A percentile compares a stretch with the other conserved stretches of the same genome.
Evolutionary conservation across 2,797 vertebrate species (phyloP).

Genomic region (Poecilia gillii): DNA sequence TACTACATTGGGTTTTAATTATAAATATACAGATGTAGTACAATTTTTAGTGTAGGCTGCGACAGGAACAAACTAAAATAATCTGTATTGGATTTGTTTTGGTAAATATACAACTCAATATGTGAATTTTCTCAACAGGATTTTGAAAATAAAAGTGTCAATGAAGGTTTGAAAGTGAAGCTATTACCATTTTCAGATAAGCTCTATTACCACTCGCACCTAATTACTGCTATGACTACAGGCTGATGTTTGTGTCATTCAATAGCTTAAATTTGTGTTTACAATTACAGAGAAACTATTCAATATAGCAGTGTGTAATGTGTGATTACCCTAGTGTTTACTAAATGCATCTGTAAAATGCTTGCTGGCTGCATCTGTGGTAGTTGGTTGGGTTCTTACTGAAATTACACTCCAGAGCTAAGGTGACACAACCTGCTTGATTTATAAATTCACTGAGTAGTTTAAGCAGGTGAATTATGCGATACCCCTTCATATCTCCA

Average conservation of each 20-base stretch:
- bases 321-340: not conserved
- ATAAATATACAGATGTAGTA: not conserved
- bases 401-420: conserved; percentile 28
- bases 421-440: conserved; percentile 3
- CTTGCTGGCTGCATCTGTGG: not conserved
- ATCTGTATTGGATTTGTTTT: not conserved
- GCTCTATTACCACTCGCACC: not conserved
- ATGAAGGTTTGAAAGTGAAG: not conserved
- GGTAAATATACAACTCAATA: not conserved
- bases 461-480: conserved; percentile 9
- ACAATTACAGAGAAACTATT: not conserved
- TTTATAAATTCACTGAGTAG: conserved; percentile 4
- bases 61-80: not conserved
- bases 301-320: not conserved
- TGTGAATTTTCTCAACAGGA: not conserved
- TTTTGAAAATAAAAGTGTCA: not conserved
- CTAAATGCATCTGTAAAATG: not conserved
- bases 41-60: not conserved
- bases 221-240: not conserved
- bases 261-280: not conserved
- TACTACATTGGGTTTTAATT: not conserved
- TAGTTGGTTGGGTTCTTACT: conserved; percentile 36
- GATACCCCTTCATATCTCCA: not conserved
- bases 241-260: not conserved
- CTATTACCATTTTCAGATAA: not conserved